Evolutionary conservation across 2,888 invertebrate genomes (phyloP).

Genomic region (Cataglyphis albicans): DNA sequence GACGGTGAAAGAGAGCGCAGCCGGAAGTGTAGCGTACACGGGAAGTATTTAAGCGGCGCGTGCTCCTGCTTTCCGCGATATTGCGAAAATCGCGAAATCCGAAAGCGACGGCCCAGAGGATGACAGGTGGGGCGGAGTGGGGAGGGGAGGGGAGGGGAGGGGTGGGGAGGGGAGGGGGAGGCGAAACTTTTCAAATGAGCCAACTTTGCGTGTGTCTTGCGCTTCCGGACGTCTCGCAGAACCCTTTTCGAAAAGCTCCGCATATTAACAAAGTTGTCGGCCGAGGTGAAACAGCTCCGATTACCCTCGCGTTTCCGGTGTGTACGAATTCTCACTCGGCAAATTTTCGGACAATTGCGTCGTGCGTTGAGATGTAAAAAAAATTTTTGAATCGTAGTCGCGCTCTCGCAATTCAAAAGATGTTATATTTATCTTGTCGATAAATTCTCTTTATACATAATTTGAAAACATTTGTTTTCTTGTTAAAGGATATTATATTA

Average conservation of each 20-base stretch:
- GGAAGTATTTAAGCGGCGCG: slow-evolving; percentile 47
- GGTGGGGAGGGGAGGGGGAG: neutral
- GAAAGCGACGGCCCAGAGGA: slow-evolving; percentile 19
- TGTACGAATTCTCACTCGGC: slow-evolving; percentile 20
- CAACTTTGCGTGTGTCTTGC: slow-evolving; percentile 86
- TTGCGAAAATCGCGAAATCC: slow-evolving; percentile 73
- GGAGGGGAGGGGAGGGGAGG: neutral
- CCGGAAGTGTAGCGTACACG: slow-evolving; percentile 65
- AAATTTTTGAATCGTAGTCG: neutral
- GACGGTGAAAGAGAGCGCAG: slow-evolving; percentile 37
- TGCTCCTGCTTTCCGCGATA: slow-evolving; percentile 45
- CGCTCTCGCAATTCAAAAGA: neutral
- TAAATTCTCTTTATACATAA: neutral
- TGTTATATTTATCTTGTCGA: neutral
- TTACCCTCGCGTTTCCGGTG: slow-evolving; percentile 18
- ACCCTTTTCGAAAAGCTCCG: slow-evolving; percentile 75
- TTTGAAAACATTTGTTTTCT: too few species aligned
- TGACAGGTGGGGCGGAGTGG: neutral
- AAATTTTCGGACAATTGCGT: neutral
- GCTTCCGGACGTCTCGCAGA: slow-evolving; percentile 77
- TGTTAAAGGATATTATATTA: too few species aligned
- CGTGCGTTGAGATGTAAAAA: neutral
- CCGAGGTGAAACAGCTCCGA: slow-evolving; percentile 61
- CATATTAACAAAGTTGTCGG: slow-evolving; percentile 85
- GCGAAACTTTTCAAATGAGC: slow-evolving; percentile 84